Evolutionary conservation across 1,140 invertebrate genomes (phyloP).

Genomic region (Nasonia giraulti): DNA sequence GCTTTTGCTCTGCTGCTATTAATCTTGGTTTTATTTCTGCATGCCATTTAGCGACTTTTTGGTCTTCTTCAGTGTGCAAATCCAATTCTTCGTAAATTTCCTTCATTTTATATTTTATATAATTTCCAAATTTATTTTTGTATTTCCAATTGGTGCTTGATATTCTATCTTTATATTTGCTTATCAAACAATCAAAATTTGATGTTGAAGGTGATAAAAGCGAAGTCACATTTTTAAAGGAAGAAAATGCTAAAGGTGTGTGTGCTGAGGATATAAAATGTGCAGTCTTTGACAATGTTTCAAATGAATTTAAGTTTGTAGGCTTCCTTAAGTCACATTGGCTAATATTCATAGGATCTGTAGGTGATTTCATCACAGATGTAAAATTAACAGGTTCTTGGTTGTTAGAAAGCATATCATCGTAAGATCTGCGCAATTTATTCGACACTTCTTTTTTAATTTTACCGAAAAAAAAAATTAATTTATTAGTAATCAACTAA

Average conservation of each 20-base stretch:
- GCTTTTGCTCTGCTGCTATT: constrained; percentile 58
- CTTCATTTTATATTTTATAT: constrained; percentile 56
- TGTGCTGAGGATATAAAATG: neutral
- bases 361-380: no score
- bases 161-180: neutral
- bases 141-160: neutral
- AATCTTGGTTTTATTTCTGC: constrained; percentile 63
- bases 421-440: no score
- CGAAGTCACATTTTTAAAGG: neutral
- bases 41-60: constrained; percentile 64
- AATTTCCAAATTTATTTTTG: constrained; percentile 15
- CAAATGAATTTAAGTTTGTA: neutral
- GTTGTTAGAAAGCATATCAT: no score
- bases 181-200: neutral
- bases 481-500: no score
- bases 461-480: no score
- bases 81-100: constrained; percentile 59
- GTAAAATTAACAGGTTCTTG: no score
- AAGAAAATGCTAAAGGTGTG: neutral
- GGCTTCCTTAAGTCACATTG: no score
- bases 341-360: no score
- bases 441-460: no score
- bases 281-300: neutral
- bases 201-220: neutral
- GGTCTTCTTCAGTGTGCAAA: constrained; percentile 57